Conservation (phyloP, 2,113 vertebrate species). For the Gavia stellata region DNA sequence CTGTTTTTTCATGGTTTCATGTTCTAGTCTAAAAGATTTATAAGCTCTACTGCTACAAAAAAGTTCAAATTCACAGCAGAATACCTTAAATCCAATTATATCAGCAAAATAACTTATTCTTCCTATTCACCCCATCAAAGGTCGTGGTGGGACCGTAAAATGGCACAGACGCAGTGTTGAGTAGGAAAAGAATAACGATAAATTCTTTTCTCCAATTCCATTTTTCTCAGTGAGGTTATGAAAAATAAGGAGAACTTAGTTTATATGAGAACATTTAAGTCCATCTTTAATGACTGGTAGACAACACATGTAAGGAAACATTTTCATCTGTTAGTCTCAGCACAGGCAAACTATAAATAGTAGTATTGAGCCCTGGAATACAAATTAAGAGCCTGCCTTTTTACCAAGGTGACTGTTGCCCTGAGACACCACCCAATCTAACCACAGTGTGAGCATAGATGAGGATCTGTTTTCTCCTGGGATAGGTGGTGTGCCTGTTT, state of each 20-base stretch:
- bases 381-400: neutral
- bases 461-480: neutral
- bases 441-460: neutral
- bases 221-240: neutral
- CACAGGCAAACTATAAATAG: neutral
- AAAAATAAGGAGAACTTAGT: neutral
- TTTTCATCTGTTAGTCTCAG: neutral
- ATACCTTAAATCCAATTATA: neutral
- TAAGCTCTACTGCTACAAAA: neutral
- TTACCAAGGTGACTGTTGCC: too few species aligned
- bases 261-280: neutral
- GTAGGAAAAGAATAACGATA: neutral
- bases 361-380: neutral
- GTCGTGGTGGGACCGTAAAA: neutral
- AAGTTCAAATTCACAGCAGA: neutral
- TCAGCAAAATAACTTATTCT: neutral
- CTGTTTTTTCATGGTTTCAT: neutral
- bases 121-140: neutral
- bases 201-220: neutral
- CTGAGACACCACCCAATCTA: neutral
- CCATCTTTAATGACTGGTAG: neutral
- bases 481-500: neutral
- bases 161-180: neutral
- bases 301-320: fast-evolving
- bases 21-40: neutral